phyloP scores from a whole-genome alignment of 2,888 invertebrate species.

The Mechanitis messenoides region DNA sequence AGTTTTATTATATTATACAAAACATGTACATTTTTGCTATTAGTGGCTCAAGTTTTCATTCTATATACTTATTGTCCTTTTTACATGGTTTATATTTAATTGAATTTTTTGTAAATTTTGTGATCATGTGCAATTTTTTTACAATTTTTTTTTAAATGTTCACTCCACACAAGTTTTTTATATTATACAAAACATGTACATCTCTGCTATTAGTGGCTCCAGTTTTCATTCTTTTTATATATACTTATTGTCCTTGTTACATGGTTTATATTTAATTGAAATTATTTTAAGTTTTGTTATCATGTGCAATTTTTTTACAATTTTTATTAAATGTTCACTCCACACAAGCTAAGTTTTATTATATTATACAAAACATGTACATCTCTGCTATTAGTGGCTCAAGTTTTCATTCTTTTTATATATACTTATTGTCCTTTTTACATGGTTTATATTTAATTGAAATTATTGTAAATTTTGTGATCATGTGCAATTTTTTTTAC shows the following conservation, averaged over 20 bases:
- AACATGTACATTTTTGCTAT: neutral
- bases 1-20: neutral
- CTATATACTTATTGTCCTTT: neutral
- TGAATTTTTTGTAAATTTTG: neutral
- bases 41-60: neutral
- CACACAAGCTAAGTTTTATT: no score
- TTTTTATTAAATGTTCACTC: no score
- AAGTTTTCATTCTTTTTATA: neutral
- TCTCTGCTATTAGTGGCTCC: neutral
- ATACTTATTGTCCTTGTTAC: neutral
- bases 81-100: neutral
- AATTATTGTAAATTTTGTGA: neutral
- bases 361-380: no score
- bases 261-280: slow-evolving; percentile 1
- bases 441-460: slow-evolving; percentile 1
- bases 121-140: neutral
- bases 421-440: neutral
- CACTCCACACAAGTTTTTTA: no score
- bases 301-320: neutral
- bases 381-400: neutral
- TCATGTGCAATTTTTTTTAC: neutral
- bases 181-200: no score
- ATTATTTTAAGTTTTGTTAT: neutral
- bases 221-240: neutral
- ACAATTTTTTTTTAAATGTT: no score